Conservation (phyloP, 2,113 vertebrate genomes). For the Pluvialis apricaria region DNA sequence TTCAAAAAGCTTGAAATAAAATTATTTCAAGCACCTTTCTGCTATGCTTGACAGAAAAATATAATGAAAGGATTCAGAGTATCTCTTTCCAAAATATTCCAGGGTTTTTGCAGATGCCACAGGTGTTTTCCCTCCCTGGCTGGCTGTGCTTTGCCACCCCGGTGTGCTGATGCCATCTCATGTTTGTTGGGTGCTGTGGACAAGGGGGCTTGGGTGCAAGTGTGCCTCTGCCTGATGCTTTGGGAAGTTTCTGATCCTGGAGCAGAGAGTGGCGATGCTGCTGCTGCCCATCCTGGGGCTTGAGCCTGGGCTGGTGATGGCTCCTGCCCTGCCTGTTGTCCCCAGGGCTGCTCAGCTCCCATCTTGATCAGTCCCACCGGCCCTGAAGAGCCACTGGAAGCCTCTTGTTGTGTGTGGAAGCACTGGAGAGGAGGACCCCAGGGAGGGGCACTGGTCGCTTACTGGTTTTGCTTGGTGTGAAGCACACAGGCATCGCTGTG, state of each 20-base stretch:
- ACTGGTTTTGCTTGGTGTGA: not conserved
- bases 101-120: not conserved
- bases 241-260: not conserved
- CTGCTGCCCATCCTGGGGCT: not conserved
- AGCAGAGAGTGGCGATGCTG: not conserved
- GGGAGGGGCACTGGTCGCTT: rapidly evolving
- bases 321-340: not conserved
- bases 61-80: not conserved
- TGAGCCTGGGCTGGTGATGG: not conserved
- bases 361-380: rapidly evolving
- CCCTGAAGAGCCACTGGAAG: not conserved
- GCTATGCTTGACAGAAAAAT: not conserved
- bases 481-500: rapidly evolving
- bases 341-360: not conserved
- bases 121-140: not conserved
- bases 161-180: rapidly evolving
- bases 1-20: not conserved
- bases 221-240: not conserved
- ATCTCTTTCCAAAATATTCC: not conserved
- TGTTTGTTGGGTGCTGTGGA: not conserved
- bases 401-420: not conserved
- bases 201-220: not conserved
- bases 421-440: rapidly evolving
- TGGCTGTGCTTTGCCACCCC: not conserved
- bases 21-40: not conserved